Evolutionary conservation across 2,113 vertebrate genomes (phyloP).

Genomic region (Gallinago jamesoni): DNA sequence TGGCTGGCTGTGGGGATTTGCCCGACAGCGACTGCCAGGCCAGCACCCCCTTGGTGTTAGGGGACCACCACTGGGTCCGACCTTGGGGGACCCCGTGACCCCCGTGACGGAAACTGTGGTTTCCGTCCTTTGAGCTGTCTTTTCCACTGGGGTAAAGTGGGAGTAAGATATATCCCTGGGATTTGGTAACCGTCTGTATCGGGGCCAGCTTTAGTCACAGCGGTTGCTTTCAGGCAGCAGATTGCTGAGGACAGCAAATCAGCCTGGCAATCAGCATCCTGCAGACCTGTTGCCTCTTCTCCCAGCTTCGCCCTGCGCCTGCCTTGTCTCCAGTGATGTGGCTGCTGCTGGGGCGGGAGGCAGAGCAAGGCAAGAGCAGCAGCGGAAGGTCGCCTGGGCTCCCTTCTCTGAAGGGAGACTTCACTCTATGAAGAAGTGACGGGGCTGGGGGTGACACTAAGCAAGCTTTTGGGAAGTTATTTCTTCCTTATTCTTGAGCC

Average conservation of each 20-base stretch:
- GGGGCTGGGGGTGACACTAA: background rate
- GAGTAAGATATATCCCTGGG: background rate
- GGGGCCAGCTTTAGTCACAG: constrained; percentile 19
- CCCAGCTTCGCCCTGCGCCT: rapidly evolving
- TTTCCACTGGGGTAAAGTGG: background rate
- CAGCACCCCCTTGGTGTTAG: background rate
- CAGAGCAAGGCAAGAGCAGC: background rate
- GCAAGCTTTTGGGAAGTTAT: background rate
- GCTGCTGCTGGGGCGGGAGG: background rate
- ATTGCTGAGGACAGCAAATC: constrained; percentile 44
- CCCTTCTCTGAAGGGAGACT: background rate
- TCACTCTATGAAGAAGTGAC: background rate
- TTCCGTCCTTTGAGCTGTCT: background rate
- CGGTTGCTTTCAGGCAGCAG: background rate
- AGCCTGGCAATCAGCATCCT: background rate
- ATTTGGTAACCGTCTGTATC: constrained; percentile 9
- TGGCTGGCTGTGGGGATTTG: background rate
- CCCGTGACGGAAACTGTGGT: too few species aligned
- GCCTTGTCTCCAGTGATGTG: rapidly evolving
- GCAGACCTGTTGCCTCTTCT: constrained; percentile 11
- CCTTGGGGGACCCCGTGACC: background rate
- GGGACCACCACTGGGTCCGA: background rate
- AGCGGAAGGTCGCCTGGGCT: background rate
- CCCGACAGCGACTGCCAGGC: rapidly evolving
- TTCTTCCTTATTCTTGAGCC: background rate